Conservation (phyloP, 2,888 invertebrate genomes). For the Dorcus parallelipipedus region DNA sequence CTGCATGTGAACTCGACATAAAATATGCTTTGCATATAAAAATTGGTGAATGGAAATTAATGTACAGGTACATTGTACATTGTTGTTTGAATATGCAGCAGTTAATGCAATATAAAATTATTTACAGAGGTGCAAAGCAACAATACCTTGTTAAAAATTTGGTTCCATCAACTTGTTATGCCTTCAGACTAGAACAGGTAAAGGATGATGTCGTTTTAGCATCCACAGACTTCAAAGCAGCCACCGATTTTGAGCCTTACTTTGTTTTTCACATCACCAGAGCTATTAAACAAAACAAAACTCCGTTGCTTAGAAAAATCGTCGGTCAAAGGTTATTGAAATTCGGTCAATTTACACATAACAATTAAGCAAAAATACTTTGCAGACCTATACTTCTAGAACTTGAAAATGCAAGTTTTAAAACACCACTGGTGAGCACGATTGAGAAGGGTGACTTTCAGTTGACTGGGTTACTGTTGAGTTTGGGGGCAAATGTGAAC, state of each 20-base stretch:
- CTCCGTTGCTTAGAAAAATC: slow-evolving; percentile 39
- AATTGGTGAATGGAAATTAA: background rate
- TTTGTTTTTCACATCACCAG: slow-evolving; percentile 37
- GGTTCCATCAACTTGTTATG: slow-evolving; percentile 52
- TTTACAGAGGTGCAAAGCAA: slow-evolving; percentile 50
- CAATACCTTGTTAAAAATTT: slow-evolving; percentile 48
- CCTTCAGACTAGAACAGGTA: slow-evolving; percentile 46
- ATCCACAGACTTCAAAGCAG: background rate
- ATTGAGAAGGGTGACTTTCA: slow-evolving; percentile 49
- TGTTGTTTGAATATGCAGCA: background rate
- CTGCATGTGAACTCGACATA: slow-evolving; percentile 4
- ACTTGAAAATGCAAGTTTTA: slow-evolving; percentile 50
- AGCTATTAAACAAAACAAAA: slow-evolving; percentile 38
- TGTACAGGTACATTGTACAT: background rate
- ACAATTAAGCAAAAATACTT: slow-evolving; percentile 5
- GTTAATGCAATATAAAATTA: background rate
- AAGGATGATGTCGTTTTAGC: background rate
- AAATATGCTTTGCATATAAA: background rate
- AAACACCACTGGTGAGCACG: slow-evolving; percentile 56
- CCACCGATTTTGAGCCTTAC: slow-evolving; percentile 36
- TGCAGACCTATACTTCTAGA: slow-evolving; percentile 50
- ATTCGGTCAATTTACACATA: background rate
- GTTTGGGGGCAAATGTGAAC: slow-evolving; percentile 52
- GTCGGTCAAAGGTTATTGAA: slow-evolving; percentile 30
- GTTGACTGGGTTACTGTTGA: slow-evolving; percentile 49